These are phyloP conservation scores for Leptodactylus fallax DNA, from an alignment of 2,797 vertebrate species.

Conservation along the genomic window DNA sequence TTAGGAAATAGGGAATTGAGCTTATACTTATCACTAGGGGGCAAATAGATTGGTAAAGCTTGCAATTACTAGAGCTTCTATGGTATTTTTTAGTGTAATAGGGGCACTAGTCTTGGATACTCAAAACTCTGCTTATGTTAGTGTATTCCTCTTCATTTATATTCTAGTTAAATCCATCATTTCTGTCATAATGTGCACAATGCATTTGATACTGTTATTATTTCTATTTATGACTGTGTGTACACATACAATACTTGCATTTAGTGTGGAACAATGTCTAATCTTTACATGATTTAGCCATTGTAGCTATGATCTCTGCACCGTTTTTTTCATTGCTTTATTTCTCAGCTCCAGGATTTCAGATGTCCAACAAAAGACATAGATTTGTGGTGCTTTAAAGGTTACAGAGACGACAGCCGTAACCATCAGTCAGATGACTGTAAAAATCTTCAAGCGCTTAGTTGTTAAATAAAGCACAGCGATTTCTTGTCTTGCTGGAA, in stretches of 20 bases:
- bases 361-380: constrained; percentile 27
- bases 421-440: constrained; percentile 56
- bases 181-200: not conserved
- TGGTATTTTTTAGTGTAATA: too few relatives aligned
- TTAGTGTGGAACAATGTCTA: not conserved
- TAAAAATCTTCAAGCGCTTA: constrained; percentile 56
- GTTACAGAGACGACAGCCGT: constrained; percentile 44
- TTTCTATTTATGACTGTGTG: not conserved
- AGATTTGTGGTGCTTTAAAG: constrained; percentile 53
- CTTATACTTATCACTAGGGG: too few relatives aligned
- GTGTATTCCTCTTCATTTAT: too few relatives aligned
- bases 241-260: not conserved
- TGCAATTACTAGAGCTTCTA: too few relatives aligned
- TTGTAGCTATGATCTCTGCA: not conserved
- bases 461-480: constrained; percentile 62
- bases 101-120: too few relatives aligned
- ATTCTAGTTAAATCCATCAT: too few relatives aligned
- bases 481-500: constrained; percentile 60
- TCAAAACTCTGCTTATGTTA: too few relatives aligned
- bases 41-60: too few relatives aligned
- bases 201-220: not conserved
- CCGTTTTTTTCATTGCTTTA: constrained; percentile 2
- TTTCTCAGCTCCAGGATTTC: constrained; percentile 12
- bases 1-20: too few relatives aligned
- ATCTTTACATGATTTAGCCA: not conserved